Conservation (phyloP, 2,113 vertebrate species). For the Hypocryptadius cinnamomeus region DNA sequence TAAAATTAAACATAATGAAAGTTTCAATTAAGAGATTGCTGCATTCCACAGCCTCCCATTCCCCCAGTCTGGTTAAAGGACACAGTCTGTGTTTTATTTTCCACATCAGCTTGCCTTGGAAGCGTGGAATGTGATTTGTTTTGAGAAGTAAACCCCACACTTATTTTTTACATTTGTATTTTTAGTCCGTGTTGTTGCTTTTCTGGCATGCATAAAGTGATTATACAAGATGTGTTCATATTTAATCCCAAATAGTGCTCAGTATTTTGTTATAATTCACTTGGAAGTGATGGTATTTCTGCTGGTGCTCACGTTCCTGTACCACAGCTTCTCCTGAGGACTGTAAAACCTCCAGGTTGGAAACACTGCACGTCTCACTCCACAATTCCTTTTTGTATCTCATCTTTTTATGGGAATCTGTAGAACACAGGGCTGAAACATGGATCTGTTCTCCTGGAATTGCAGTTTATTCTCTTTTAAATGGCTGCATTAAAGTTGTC, state of each 20-base stretch:
- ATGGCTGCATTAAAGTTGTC: background rate
- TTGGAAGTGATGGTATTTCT: slow-evolving; percentile 4
- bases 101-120: background rate
- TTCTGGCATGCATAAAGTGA: background rate
- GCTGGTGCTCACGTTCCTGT: background rate
- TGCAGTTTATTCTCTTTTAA: background rate
- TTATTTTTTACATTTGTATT: background rate
- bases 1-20: background rate
- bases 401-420: background rate
- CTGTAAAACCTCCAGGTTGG: background rate
- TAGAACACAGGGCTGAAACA: background rate
- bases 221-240: background rate
- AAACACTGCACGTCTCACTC: background rate
- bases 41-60: background rate
- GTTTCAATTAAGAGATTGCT: background rate
- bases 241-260: background rate
- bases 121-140: slow-evolving; percentile 1
- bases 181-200: background rate
- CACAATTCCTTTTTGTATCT: background rate
- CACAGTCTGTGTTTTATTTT: background rate
- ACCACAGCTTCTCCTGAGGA: background rate
- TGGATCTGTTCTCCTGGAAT: background rate
- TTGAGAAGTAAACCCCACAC: slow-evolving; percentile 14
- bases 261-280: background rate
- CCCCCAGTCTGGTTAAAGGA: background rate